Evolutionary conservation across 2,888 invertebrate species (phyloP).

Genomic region (Acanthosepion esculentum): DNA sequence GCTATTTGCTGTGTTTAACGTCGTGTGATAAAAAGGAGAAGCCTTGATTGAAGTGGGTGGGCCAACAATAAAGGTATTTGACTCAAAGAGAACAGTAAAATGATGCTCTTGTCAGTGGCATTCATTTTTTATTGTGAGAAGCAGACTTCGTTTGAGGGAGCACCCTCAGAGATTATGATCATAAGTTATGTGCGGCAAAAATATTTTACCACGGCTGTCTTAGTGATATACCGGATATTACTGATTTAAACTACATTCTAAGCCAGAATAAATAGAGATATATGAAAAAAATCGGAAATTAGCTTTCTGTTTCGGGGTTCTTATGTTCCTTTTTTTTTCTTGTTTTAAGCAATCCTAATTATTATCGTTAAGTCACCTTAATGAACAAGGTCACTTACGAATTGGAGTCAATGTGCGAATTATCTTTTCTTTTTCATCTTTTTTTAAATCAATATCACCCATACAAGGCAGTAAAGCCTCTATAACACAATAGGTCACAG

Average conservation of each 20-base stretch:
- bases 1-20: neutral
- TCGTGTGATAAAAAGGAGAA: neutral
- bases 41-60: neutral
- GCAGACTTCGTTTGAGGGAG: neutral
- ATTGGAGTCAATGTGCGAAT: no score
- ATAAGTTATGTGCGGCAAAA: neutral
- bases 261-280: neutral
- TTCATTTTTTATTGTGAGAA: neutral
- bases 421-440: no score
- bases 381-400: no score
- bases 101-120: neutral
- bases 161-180: neutral
- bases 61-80: neutral
- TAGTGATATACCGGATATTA: neutral
- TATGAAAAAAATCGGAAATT: no score
- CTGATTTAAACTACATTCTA: neutral
- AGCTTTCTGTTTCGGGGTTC: no score
- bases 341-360: no score
- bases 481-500: no score
- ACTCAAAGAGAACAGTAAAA: neutral
- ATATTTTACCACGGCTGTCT: neutral
- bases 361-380: no score
- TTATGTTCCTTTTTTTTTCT: no score
- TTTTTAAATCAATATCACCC: no score
- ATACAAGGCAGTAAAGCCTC: no score